Evolutionary conservation across 2,113 vertebrate species (phyloP).

Genomic region (Stictonetta naevosa): DNA sequence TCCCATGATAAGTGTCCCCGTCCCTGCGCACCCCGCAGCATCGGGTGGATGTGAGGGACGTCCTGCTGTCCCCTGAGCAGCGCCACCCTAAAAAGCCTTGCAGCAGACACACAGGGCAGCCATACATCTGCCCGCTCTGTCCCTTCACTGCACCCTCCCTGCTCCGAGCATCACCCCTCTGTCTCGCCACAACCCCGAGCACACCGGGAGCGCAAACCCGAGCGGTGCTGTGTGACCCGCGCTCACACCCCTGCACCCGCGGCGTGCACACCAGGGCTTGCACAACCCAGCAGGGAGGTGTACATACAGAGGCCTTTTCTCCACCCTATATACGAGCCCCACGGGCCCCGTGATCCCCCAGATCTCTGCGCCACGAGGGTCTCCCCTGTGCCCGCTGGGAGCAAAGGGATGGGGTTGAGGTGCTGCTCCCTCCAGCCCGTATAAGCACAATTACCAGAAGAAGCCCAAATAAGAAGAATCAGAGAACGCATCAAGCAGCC

Average conservation of each 20-base stretch:
- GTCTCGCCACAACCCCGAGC: accelerated
- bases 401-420: accelerated
- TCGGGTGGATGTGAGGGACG: not conserved
- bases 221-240: accelerated
- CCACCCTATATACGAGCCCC: accelerated
- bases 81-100: not conserved
- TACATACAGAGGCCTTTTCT: not conserved
- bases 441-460: not conserved
- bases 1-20: accelerated
- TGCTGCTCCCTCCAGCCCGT: not conserved
- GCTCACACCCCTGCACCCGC: accelerated
- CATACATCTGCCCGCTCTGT: not conserved
- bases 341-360: not conserved
- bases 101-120: accelerated
- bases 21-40: not conserved
- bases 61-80: not conserved
- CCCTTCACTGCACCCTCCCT: accelerated
- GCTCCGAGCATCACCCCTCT: not conserved
- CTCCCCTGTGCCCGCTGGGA: not conserved
- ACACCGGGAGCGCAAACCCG: accelerated
- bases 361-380: not conserved
- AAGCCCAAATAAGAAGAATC: not conserved
- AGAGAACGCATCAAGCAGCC: accelerated
- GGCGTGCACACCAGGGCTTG: not conserved
- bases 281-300: not conserved